A percentile compares a stretch with the other conserved stretches of the same genome.
Conservation (phyloP, 2,113 vertebrate species). For the Cynopterus brachyotis region DNA sequence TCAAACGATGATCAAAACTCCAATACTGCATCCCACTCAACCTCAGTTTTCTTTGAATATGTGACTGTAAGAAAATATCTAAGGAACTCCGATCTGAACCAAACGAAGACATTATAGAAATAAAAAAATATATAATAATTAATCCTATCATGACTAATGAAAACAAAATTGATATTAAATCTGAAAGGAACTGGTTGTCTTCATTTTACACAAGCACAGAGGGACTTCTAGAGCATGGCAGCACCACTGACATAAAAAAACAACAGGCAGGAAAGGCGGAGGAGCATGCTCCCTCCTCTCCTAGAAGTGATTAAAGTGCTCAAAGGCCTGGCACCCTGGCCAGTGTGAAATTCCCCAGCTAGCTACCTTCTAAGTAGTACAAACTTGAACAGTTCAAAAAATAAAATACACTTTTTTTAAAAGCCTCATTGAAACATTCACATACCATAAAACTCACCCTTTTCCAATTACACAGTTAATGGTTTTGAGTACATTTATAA, state of each 20-base stretch:
- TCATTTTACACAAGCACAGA: constrained; percentile 16
- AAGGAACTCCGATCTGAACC: not conserved
- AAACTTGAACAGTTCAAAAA: not conserved
- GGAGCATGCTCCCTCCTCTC: not conserved
- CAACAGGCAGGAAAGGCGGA: not conserved
- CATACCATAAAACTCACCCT: not conserved
- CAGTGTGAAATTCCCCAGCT: not conserved
- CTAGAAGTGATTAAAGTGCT: not conserved
- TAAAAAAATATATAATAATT: not conserved
- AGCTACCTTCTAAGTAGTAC: not conserved
- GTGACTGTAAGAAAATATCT: not conserved
- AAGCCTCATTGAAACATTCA: not conserved
- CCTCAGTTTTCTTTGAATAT: not conserved
- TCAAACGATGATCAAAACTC: not conserved
- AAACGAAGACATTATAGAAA: not conserved
- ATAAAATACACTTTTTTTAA: not conserved
- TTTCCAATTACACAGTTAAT: not conserved
- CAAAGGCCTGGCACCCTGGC: not conserved
- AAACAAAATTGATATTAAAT: constrained; percentile 29
- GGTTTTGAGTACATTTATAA: not conserved
- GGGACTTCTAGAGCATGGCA: not conserved
- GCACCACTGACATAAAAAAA: not conserved
- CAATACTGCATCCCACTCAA: not conserved
- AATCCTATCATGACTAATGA: not conserved
- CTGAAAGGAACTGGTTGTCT: not conserved